These are phyloP conservation scores for Pseudocheirus occidentalis DNA, from an alignment of 2,797 vertebrate species.

Conservation along the genomic window DNA sequence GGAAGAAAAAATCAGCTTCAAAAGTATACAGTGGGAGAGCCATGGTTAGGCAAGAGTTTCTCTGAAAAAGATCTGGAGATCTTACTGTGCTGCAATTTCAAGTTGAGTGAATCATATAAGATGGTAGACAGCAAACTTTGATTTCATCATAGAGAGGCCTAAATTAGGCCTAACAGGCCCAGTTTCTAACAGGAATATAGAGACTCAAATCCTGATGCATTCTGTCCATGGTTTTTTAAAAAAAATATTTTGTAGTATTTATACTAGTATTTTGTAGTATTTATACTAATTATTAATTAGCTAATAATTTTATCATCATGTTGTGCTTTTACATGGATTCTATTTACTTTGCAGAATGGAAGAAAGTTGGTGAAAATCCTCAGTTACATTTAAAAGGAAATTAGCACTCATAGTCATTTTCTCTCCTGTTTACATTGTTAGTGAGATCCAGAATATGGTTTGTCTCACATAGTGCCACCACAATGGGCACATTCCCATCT, in stretches of 20 bases:
- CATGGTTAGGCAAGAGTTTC: not conserved
- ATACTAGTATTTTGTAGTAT: not conserved
- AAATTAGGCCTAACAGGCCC: not conserved
- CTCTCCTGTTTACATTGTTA: conserved; percentile 89
- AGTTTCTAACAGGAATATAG: not conserved
- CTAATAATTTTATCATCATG: not conserved
- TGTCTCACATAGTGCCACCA: conserved; percentile 89
- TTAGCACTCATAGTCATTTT: not conserved
- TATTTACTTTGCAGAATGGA: not conserved
- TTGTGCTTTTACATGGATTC: not conserved
- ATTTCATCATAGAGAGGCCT: not conserved
- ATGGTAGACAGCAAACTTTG: not conserved
- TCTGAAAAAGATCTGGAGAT: not conserved
- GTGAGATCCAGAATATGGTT: conserved; percentile 91
- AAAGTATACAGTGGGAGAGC: not conserved
- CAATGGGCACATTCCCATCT: conserved; percentile 92
- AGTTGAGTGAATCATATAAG: not conserved
- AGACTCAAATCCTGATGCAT: not conserved
- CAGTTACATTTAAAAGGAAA: not conserved
- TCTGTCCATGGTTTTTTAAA: not conserved
- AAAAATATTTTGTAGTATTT: not conserved
- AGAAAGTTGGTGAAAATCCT: not conserved
- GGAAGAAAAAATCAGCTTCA: not conserved
- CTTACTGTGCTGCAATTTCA: not conserved
- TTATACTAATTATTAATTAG: too few species aligned